phyloP scores from a whole-genome alignment of 2,888 invertebrate species.

The Brachycybe producta region DNA sequence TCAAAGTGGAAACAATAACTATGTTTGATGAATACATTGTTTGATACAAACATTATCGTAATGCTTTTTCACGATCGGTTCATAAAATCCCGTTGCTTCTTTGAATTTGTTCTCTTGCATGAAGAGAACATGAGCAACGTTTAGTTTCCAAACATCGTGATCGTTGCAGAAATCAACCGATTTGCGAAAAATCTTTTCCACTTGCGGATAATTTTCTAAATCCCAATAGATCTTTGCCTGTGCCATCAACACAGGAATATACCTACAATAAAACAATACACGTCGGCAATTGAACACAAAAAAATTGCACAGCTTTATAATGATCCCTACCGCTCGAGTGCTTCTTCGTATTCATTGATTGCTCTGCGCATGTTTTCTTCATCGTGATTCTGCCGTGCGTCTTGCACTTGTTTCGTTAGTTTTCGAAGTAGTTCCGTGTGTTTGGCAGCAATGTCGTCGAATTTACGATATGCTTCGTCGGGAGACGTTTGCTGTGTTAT shows the following conservation, averaged over 20 bases:
- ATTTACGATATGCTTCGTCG: constrained; percentile 87
- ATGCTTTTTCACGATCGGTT: constrained; percentile 89
- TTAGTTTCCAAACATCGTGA: constrained; percentile 91
- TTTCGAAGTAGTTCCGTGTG: constrained; percentile 81
- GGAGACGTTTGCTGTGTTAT: constrained; percentile 95
- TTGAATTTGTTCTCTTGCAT: constrained; percentile 99
- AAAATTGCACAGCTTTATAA: constrained; percentile 1
- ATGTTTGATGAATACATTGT: not conserved
- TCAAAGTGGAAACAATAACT: not conserved
- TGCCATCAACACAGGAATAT: constrained; percentile 97
- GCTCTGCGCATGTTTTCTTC: constrained; percentile 79
- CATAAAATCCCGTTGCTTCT: constrained; percentile 95
- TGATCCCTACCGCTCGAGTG: constrained; percentile 48
- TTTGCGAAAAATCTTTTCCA: constrained; percentile 91
- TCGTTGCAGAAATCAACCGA: constrained; percentile 97
- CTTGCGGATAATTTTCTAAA: constrained; percentile 83
- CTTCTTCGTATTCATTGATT: constrained; percentile 80
- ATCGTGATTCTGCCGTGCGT: constrained; percentile 74
- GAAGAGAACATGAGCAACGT: constrained; percentile 95
- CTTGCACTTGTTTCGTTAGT: constrained; percentile 86
- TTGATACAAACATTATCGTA: constrained; percentile 53
- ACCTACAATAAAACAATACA: constrained; percentile 49
- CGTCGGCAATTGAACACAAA: not conserved
- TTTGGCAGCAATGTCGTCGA: constrained; percentile 84
- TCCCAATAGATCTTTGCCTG: constrained; percentile 99